phyloP scores from a whole-genome alignment of 2,888 invertebrate genomes.

The Sminthurinus aureus region DNA sequence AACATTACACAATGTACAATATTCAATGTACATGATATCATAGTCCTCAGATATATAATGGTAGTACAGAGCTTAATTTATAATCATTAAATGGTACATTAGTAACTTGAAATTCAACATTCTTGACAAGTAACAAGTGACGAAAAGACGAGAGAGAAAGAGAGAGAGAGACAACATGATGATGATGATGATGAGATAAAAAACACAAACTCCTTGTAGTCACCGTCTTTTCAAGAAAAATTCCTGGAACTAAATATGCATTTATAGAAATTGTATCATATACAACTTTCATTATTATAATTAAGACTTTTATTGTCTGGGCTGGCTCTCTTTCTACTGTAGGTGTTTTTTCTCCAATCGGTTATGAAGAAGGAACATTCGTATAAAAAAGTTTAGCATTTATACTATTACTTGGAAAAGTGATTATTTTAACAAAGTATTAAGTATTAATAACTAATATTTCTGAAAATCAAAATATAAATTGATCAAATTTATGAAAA shows the following conservation, averaged over 20 bases:
- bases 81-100: slow-evolving; percentile 10
- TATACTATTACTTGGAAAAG: no score
- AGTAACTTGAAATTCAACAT: slow-evolving; percentile 20
- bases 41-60: not conserved
- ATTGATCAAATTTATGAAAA: no score
- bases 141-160: not conserved
- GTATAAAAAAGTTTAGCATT: no score
- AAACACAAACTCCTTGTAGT: not conserved
- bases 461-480: no score
- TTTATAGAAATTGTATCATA: not conserved
- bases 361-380: no score
- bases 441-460: no score
- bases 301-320: slow-evolving; percentile 8
- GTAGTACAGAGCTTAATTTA: slow-evolving; percentile 2
- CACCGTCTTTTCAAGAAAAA: not conserved
- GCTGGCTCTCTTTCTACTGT: not conserved
- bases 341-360: not conserved
- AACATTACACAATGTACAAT: no score
- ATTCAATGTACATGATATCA: not conserved
- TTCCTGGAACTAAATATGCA: not conserved
- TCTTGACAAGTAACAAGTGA: not conserved
- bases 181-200: no score
- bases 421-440: no score
- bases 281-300: slow-evolving; percentile 6
- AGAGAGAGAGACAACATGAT: no score